These are phyloP conservation scores for Pseudochromis fuscus DNA, from an alignment of 2,797 vertebrate species.

Conservation along the genomic window DNA sequence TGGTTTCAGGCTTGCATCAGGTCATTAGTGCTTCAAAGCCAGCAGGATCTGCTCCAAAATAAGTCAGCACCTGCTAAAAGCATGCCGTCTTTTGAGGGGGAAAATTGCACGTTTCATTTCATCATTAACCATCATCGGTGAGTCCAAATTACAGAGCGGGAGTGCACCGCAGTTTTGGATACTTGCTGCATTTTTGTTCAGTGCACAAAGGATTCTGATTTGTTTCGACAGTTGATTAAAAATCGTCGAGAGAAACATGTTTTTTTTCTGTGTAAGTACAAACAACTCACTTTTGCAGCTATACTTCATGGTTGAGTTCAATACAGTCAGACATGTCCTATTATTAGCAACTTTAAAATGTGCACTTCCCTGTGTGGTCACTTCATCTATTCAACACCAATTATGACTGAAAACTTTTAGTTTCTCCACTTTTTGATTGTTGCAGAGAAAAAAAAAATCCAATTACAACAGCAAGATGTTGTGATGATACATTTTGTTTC, in stretches of 20 bases:
- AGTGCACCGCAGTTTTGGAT: not conserved
- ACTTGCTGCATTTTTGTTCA: not conserved
- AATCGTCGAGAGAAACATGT: not conserved
- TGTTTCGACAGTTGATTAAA: not conserved
- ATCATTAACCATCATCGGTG: not conserved
- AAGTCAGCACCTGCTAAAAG: not conserved
- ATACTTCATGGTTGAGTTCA: not conserved
- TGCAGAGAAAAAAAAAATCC: constrained; percentile 15
- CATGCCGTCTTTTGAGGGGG: not conserved
- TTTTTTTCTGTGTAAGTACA: not conserved
- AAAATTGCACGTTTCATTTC: constrained; percentile 17
- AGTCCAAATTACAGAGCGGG: not conserved
- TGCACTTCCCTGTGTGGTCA: not conserved
- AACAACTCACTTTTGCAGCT: not conserved
- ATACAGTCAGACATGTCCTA: too few species aligned
- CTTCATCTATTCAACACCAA: not conserved
- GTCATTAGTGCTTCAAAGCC: constrained; percentile 32
- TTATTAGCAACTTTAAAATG: not conserved
- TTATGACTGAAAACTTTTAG: not conserved
- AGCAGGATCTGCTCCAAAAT: constrained; percentile 4
- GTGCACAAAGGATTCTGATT: not conserved
- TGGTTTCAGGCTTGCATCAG: not conserved
- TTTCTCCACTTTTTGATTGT: not conserved
- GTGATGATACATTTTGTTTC: constrained; percentile 22
- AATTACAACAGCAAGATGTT: constrained; percentile 18